Conservation (phyloP, 2,888 invertebrate genomes). For the Tricholauxania praeusta region DNA sequence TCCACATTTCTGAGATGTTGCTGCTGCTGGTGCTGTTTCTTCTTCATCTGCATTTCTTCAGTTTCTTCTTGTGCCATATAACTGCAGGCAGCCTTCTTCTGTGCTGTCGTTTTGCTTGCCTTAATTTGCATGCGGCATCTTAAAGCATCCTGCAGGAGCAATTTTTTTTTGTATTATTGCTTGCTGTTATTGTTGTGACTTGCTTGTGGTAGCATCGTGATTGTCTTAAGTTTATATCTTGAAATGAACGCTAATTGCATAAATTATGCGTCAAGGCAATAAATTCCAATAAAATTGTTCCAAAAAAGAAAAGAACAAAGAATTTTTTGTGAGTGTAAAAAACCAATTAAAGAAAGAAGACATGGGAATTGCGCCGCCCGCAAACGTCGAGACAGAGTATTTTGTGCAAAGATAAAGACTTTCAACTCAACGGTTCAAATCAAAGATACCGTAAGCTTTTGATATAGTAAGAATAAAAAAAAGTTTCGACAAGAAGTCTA, state of each 20-base stretch:
- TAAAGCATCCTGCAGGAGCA: slow-evolving; percentile 31
- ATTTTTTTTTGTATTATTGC: neutral
- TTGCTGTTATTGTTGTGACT: slow-evolving; percentile 22
- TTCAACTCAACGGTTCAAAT: too few species aligned
- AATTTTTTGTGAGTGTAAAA: neutral
- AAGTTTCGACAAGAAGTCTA: too few species aligned
- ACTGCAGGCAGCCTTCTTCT: slow-evolving; percentile 4
- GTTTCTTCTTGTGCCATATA: slow-evolving; percentile 1
- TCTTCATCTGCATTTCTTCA: neutral
- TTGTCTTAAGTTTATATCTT: slow-evolving; percentile 33
- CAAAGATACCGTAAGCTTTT: too few species aligned
- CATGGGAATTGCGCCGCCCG: too few species aligned
- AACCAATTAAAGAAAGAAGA: neutral
- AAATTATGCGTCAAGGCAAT: slow-evolving; percentile 50
- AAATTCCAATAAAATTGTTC: slow-evolving; percentile 50
- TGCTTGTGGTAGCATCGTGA: slow-evolving; percentile 26
- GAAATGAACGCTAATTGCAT: slow-evolving; percentile 48
- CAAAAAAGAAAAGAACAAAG: neutral
- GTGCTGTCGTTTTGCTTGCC: slow-evolving; percentile 13
- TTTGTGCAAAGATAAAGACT: neutral
- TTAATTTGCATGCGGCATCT: slow-evolving; percentile 43
- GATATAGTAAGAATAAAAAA: too few species aligned
- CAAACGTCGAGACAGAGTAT: too few species aligned
- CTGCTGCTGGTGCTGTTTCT: slow-evolving; percentile 6
- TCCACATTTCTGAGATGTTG: slow-evolving; percentile 1